Evolutionary conservation across 2,113 vertebrate species (phyloP).

Genomic region (Notechis scutatus): DNA sequence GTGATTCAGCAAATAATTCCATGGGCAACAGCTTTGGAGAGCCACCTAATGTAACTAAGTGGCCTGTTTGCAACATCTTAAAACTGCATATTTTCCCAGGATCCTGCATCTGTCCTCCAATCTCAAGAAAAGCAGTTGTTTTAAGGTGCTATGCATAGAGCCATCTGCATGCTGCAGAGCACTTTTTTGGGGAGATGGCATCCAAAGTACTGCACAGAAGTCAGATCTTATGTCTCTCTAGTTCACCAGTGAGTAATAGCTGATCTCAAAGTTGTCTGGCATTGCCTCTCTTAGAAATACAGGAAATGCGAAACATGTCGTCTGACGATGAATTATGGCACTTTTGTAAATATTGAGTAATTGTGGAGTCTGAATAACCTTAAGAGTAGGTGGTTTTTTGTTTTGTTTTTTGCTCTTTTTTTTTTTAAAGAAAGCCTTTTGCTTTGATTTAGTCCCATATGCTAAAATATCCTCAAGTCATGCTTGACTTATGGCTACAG

Average conservation of each 20-base stretch:
- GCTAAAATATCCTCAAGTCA: neutral
- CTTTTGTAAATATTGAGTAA: neutral
- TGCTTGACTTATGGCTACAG: neutral
- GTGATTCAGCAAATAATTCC: neutral
- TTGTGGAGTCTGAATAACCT: neutral
- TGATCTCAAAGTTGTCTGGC: neutral
- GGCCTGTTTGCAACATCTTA: neutral
- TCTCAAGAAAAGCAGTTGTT: neutral
- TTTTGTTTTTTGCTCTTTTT: neutral
- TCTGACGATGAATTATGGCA: neutral
- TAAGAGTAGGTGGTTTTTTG: neutral
- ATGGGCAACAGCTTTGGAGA: neutral
- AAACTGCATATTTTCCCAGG: neutral
- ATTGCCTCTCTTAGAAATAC: neutral
- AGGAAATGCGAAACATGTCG: neutral
- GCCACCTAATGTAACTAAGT: neutral
- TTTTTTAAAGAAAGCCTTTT: neutral
- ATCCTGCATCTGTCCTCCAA: neutral
- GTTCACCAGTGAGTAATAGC: neutral
- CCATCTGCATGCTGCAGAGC: neutral
- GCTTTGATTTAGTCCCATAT: neutral
- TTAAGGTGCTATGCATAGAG: neutral
- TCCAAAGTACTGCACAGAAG: neutral
- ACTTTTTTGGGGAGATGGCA: neutral
- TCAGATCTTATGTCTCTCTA: neutral